Evolutionary conservation across 2,113 vertebrate genomes (phyloP).

Genomic region (Eurystomus gularis): DNA sequence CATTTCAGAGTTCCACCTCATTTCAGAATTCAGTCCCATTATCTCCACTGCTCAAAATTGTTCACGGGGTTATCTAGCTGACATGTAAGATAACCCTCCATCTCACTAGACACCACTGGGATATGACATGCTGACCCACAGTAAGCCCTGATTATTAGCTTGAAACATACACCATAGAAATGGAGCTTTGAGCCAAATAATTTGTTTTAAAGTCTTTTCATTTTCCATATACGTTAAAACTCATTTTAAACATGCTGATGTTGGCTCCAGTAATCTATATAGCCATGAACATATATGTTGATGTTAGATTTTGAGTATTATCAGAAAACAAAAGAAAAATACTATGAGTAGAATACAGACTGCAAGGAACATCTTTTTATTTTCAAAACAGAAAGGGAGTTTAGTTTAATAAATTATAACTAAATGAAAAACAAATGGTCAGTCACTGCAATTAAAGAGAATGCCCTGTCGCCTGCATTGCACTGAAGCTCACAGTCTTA

Average conservation of each 20-base stretch:
- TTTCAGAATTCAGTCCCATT: constrained; percentile 76
- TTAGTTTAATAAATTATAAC: neutral
- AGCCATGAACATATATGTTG: neutral
- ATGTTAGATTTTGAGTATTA: neutral
- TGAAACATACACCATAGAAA: constrained; percentile 66
- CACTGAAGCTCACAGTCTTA: neutral
- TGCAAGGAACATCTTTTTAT: neutral
- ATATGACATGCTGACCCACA: constrained; percentile 76
- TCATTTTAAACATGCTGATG: neutral
- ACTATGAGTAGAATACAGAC: neutral
- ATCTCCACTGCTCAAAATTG: constrained; percentile 70
- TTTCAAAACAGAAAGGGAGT: neutral
- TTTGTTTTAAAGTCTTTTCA: constrained; percentile 59
- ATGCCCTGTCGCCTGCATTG: neutral
- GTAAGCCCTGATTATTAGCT: constrained; percentile 76
- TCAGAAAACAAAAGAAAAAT: neutral
- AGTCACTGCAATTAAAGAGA: neutral
- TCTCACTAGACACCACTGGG: constrained; percentile 74
- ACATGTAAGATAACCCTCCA: constrained; percentile 75
- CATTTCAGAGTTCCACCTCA: constrained; percentile 66
- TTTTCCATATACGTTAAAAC: constrained; percentile 19
- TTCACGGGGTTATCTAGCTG: constrained; percentile 74
- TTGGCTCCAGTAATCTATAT: neutral
- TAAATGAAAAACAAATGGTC: neutral
- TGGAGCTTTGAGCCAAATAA: constrained; percentile 20